Percentiles rank a stretch among this genome's conserved stretches.
phyloP scores from a whole-genome alignment of 2,888 invertebrate genomes.

The Meta bourneti region DNA sequence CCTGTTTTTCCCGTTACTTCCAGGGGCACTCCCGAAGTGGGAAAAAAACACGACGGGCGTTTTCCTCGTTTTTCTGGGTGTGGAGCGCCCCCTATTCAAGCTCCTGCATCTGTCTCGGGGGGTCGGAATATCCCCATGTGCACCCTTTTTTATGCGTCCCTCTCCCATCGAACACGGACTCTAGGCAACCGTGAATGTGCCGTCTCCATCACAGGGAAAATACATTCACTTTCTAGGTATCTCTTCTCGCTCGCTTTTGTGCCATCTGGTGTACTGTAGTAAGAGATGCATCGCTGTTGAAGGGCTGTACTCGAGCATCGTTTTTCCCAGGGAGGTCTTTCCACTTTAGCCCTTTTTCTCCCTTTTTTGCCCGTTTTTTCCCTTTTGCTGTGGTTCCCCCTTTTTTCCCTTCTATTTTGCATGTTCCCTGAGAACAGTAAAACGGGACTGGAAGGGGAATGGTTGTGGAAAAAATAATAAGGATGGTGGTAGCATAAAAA shows the following conservation, averaged over 20 bases:
- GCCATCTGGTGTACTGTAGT: neutral
- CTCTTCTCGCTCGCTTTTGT: neutral
- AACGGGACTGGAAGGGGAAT: constrained; percentile 17
- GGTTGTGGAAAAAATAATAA: neutral
- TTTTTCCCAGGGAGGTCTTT: constrained; percentile 75
- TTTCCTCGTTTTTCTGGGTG: constrained; percentile 58
- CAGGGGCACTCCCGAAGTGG: neutral
- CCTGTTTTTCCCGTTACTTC: constrained; percentile 53
- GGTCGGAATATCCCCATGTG: constrained; percentile 30
- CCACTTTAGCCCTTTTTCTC: constrained; percentile 70
- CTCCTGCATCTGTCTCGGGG: constrained; percentile 63
- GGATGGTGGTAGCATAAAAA: constrained; percentile 15
- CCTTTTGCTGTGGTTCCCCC: constrained; percentile 20
- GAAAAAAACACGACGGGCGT: constrained; percentile 57
- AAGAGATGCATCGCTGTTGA: neutral
- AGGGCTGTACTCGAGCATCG: constrained; percentile 13
- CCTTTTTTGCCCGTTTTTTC: constrained; percentile 36
- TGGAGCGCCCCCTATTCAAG: constrained; percentile 41
- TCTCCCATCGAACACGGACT: neutral
- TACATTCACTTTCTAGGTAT: constrained; percentile 62
- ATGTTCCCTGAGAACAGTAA: constrained; percentile 43
- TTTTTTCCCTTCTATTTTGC: constrained; percentile 32
- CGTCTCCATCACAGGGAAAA: constrained; percentile 56
- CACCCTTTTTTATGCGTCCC: constrained; percentile 58
- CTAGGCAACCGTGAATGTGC: constrained; percentile 29